A percentile compares a stretch with the other conserved stretches of the same genome.
Conservation (phyloP, 2,113 vertebrate genomes). For the Mugil cephalus region DNA sequence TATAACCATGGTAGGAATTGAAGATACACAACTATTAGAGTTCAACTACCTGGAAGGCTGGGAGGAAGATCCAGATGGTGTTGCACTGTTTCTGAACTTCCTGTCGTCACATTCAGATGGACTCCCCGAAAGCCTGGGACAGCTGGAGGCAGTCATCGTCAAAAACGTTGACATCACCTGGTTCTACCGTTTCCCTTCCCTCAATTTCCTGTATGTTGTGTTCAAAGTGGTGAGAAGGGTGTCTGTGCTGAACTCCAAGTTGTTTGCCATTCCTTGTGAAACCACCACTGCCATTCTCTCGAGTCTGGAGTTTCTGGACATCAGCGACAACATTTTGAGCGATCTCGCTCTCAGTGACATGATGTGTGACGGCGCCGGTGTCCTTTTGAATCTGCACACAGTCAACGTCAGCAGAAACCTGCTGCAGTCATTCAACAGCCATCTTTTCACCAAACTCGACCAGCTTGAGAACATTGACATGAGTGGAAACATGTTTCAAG, state of each 20-base stretch:
- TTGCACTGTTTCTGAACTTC: no score
- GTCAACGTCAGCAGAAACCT: slow-evolving; percentile 86
- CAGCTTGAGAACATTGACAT: slow-evolving; percentile 81
- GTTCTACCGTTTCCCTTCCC: slow-evolving; percentile 67
- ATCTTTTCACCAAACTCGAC: slow-evolving; percentile 67
- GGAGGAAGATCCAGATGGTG: no score
- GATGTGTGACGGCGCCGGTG: slow-evolving; percentile 61
- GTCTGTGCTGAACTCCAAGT: slow-evolving; percentile 75
- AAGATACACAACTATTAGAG: slow-evolving; percentile 59
- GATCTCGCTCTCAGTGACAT: slow-evolving; percentile 76
- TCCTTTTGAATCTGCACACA: slow-evolving; percentile 73
- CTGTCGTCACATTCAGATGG: no score
- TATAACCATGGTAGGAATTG: slow-evolving; percentile 65
- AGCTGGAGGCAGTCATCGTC: slow-evolving; percentile 58
- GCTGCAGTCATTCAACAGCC: slow-evolving; percentile 65
- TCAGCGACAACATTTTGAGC: slow-evolving; percentile 83
- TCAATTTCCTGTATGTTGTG: slow-evolving; percentile 13
- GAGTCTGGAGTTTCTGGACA: slow-evolving; percentile 84
- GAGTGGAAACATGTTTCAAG: slow-evolving; percentile 83
- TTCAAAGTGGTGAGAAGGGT: slow-evolving; percentile 63
- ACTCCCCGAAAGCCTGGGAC: neutral
- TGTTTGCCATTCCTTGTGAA: slow-evolving; percentile 85
- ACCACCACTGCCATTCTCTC: slow-evolving; percentile 37
- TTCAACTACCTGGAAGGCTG: no score
- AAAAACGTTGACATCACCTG: slow-evolving; percentile 42